These are phyloP conservation scores for Cheiracanthium punctorium DNA, from an alignment of 2,888 invertebrate species.

Conservation along the genomic window DNA sequence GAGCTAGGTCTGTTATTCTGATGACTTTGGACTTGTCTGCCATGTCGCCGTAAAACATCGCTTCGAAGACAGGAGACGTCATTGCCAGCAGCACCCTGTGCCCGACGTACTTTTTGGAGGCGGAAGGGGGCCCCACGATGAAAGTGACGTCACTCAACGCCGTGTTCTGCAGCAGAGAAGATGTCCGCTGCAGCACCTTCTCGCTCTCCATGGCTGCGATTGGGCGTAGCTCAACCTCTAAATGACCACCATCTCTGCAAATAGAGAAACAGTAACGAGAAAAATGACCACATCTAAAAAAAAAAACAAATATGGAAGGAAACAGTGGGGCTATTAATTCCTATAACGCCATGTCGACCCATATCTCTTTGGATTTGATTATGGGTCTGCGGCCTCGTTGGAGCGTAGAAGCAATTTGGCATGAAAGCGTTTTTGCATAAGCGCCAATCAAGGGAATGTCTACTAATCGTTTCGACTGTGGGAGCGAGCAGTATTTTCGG, in stretches of 20 bases:
- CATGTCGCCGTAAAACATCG: conserved; percentile 73
- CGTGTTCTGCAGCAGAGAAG: conserved; percentile 73
- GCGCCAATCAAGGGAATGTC: conserved; percentile 18
- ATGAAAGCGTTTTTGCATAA: conserved; percentile 56
- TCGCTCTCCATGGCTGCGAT: conserved; percentile 66
- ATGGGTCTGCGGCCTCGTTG: conserved; percentile 18
- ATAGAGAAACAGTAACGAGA: conserved; percentile 11
- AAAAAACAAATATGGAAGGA: background rate
- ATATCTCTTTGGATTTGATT: conserved; percentile 37
- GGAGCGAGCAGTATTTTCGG: background rate
- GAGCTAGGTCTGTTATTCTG: conserved; percentile 73
- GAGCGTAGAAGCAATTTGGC: conserved; percentile 62
- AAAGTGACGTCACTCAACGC: conserved; percentile 73
- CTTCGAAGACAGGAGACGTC: conserved; percentile 73
- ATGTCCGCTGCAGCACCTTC: conserved; percentile 70
- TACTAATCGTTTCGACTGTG: conserved; percentile 37
- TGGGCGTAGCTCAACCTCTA: conserved; percentile 8
- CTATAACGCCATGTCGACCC: conserved; percentile 23
- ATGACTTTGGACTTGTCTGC: conserved; percentile 73
- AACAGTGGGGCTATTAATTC: conserved; percentile 47
- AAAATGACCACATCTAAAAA: conserved; percentile 1
- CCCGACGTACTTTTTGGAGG: conserved; percentile 73
- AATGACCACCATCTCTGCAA: conserved; percentile 37
- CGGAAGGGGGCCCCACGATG: conserved; percentile 73
- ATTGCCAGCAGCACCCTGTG: conserved; percentile 73